Evolutionary conservation across 2,113 vertebrate genomes (phyloP), one percentile per base, ranked within the genome.

Genomic region (Engystomops pustulosus): DNA sequence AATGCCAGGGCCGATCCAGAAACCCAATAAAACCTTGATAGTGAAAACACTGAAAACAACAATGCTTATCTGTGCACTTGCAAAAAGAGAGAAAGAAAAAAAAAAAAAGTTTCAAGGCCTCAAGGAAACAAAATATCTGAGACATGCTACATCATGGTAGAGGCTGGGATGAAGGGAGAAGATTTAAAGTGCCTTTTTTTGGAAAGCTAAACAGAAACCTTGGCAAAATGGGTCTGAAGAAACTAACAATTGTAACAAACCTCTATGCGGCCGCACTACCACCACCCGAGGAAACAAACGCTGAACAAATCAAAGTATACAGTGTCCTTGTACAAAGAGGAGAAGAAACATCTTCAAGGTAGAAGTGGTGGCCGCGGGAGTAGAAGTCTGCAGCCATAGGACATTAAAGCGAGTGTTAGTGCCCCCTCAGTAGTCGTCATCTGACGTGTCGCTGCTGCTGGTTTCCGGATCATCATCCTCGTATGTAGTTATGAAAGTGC

Each of bases 401-500:
- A 88, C 87, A 79, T 3, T 12, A 34, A 11, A 1, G 23, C 9
- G 17, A 41, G 87, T 83, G 79, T 88, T 80, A 86, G 34, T 32
- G 68, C 87, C 65, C 86, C 83, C 90, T 94, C 91, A 53, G 20
- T 81, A 25, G 30, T 81, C 92, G 49, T 95, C 94, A 86, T 95
- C 95, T 75, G 95, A 95, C 30, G 95, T 95, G 90, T 95, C 94
- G 70, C 91, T 95, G 91, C 94, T 95, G 87, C 93, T 95, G 0
- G 94, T 95, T 83, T 95, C 95, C 17, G 93, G 91, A 87, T 94
- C 93, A 2, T 95, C 95, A 69, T 91, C 93, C 76, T 93, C 92
- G 85, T 91, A 45, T 51, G 91, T 81, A 81, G 90, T 86, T 87
- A 77, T 92, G 89, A 94, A 94, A 93, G 88, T 90, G 91, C 89